Percentiles rank a stretch among this genome's conserved stretches.
phyloP scores from a whole-genome alignment of 2,113 vertebrate species.

The Falco punctatus region DNA sequence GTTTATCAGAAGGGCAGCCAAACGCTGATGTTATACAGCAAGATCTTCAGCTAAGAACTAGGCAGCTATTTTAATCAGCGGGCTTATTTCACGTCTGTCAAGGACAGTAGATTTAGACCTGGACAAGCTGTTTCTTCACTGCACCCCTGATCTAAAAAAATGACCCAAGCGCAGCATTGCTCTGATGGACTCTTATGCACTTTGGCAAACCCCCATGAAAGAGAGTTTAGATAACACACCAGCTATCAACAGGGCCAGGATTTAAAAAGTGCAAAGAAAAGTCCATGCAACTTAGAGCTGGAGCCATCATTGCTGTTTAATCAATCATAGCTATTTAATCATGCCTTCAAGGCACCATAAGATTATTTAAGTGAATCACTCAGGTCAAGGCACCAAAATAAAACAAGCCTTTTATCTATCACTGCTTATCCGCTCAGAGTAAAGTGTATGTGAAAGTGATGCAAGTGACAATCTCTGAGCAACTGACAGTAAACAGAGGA shows the following conservation, averaged over 20 bases:
- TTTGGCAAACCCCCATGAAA: background rate
- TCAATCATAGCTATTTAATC: slow-evolving; percentile 2
- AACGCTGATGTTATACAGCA: slow-evolving; percentile 81
- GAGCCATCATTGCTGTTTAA: background rate
- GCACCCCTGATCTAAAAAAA: slow-evolving; percentile 35
- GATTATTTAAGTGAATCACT: background rate
- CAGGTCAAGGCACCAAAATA: slow-evolving; percentile 6
- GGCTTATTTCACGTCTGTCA: slow-evolving; percentile 46
- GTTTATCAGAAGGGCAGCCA: slow-evolving; percentile 91
- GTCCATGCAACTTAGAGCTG: background rate
- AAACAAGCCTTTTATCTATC: background rate
- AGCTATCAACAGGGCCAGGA: background rate
- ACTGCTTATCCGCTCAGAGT: background rate
- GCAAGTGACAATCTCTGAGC: background rate
- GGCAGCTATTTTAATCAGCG: slow-evolving; percentile 56
- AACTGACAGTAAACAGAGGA: background rate
- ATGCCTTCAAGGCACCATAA: background rate
- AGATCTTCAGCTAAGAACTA: slow-evolving; percentile 56
- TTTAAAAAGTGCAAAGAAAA: background rate
- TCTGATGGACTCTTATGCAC: background rate
- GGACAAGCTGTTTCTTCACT: slow-evolving; percentile 20
- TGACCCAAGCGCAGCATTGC: slow-evolving; percentile 4
- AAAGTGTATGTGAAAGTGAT: background rate
- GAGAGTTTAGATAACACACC: background rate
- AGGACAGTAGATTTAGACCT: slow-evolving; percentile 63